Evolutionary conservation across 2,888 invertebrate genomes (phyloP).

Genomic region (Meliscaeva auricollis): DNA sequence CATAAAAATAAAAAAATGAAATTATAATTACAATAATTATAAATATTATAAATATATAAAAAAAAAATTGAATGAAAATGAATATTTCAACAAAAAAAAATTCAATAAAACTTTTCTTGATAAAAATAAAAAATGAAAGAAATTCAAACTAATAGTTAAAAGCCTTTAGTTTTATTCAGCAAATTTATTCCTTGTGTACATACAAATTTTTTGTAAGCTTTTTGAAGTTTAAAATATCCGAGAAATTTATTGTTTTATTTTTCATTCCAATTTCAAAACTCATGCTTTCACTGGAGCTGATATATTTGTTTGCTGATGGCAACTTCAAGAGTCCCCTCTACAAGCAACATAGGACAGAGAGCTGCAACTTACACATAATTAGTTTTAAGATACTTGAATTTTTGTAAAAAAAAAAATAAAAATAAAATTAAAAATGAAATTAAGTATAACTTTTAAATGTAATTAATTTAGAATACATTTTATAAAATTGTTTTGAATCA

Average conservation of each 20-base stretch:
- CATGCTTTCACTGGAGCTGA: too few species aligned
- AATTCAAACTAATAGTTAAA: conserved; percentile 74
- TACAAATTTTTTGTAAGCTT: not conserved
- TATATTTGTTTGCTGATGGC: too few species aligned
- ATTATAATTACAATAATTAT: conserved; percentile 81
- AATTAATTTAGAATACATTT: too few species aligned
- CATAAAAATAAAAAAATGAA: conserved; percentile 73
- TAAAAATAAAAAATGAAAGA: conserved; percentile 76
- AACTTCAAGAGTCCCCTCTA: too few species aligned
- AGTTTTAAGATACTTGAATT: too few species aligned
- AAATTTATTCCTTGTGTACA: not conserved
- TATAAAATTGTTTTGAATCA: too few species aligned
- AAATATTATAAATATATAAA: conserved; percentile 79
- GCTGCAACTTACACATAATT: too few species aligned
- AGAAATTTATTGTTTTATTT: not conserved
- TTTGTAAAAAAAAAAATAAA: too few species aligned
- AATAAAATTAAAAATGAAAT: too few species aligned
- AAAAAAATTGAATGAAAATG: conserved; percentile 73
- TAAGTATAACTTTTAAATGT: too few species aligned
- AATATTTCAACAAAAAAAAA: conserved; percentile 73
- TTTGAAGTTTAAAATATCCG: not conserved
- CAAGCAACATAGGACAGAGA: too few species aligned
- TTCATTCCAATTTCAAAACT: too few species aligned
- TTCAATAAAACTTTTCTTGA: conserved; percentile 75
- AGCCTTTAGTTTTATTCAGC: conserved; percentile 60